phyloP scores from a whole-genome alignment of 2,888 invertebrate genomes.

The Neoaliturus tenellus region DNA sequence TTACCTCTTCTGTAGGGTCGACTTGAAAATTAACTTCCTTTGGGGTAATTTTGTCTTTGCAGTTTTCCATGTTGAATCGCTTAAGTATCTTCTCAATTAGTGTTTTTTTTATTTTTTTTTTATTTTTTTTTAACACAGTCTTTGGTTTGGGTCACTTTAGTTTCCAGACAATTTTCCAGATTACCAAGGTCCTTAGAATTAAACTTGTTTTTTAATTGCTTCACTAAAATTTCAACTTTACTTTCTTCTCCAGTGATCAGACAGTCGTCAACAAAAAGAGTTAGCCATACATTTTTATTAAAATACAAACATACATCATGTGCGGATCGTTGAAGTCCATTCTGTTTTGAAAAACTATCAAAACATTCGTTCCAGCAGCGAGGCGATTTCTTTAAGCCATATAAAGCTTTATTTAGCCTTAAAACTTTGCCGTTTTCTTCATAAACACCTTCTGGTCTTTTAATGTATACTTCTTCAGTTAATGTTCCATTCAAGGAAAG shows the following conservation, averaged over 20 bases:
- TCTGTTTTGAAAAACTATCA: constrained; percentile 42
- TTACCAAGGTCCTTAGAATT: background rate
- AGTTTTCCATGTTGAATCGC: constrained; percentile 50
- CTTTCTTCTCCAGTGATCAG: background rate
- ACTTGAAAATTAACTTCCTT: constrained; percentile 52
- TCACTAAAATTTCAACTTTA: background rate
- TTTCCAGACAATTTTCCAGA: background rate
- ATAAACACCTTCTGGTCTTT: background rate
- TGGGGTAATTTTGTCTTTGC: constrained; percentile 50
- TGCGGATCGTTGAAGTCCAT: constrained; percentile 39
- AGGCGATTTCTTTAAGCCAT: background rate
- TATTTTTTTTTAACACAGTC: constrained; percentile 48
- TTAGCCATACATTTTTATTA: background rate
- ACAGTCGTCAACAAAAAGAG: constrained; percentile 4
- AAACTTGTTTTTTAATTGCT: background rate
- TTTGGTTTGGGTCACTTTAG: constrained; percentile 39
- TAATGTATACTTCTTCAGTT: constrained; percentile 20
- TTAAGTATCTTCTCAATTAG: constrained; percentile 45
- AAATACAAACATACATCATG: constrained; percentile 38
- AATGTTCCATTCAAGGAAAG: constrained; percentile 58
- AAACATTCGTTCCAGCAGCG: constrained; percentile 1
- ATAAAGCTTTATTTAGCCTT: background rate
- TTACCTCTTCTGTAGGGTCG: background rate
- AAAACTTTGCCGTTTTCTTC: background rate
- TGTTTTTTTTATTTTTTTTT: too few species aligned